Evolutionary conservation across 2,888 invertebrate genomes (phyloP).

Genomic region (Drosophila lutescens): DNA sequence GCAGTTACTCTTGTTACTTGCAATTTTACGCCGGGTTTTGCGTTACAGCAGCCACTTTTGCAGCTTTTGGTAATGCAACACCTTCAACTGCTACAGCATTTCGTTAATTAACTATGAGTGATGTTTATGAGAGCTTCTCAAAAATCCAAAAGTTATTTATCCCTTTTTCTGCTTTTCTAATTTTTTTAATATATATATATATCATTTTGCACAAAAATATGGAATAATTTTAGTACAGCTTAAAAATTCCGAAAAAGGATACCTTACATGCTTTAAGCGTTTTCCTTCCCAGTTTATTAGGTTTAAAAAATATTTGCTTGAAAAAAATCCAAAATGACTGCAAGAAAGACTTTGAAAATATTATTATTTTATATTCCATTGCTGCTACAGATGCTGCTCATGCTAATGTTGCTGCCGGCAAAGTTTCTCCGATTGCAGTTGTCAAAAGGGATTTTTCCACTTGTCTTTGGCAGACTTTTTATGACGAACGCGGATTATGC

Average conservation of each 20-base stretch:
- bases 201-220: too few species aligned
- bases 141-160: too few species aligned
- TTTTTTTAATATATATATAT: too few species aligned
- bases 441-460: conserved; percentile 39
- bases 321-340: not conserved
- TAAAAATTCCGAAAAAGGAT: too few species aligned
- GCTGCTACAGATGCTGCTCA: conserved; percentile 7
- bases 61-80: not conserved
- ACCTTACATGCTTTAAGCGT: too few species aligned
- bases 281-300: too few species aligned
- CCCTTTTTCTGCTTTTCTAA: too few species aligned
- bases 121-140: too few species aligned
- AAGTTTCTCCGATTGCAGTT: conserved; percentile 47
- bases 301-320: too few species aligned
- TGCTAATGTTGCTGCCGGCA: conserved; percentile 6
- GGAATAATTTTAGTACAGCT: too few species aligned
- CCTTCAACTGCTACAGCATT: not conserved
- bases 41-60: conserved; percentile 6
- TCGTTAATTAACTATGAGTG: too few species aligned
- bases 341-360: too few species aligned
- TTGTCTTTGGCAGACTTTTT: conserved; percentile 29
- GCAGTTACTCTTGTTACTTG: not conserved
- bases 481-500: conserved; percentile 35
- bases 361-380: not conserved
- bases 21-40: conserved; percentile 5